Percentiles rank a stretch among this genome's conserved stretches.
Conservation (phyloP, 2,888 invertebrate genomes). For the Panorpa germanica region DNA sequence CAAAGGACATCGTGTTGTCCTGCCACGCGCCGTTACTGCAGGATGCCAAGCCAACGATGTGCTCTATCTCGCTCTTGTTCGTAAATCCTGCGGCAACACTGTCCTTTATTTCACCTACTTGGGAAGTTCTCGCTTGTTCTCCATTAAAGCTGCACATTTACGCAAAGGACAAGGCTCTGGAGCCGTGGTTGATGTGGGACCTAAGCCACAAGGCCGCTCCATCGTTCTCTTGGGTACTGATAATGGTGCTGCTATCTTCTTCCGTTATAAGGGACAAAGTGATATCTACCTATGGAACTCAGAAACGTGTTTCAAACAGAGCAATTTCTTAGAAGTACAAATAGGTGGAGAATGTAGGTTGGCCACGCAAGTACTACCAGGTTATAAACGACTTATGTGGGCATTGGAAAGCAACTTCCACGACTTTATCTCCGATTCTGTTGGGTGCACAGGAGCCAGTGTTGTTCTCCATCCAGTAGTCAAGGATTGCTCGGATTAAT, state of each 20-base stretch:
- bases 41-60: slow-evolving; percentile 28
- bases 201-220: slow-evolving; percentile 27
- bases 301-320: slow-evolving; percentile 30
- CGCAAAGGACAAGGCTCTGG: slow-evolving; percentile 31
- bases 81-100: slow-evolving; percentile 27
- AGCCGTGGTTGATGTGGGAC: slow-evolving; percentile 34
- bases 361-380: slow-evolving; percentile 38
- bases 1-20: slow-evolving; percentile 33
- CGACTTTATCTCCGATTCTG: slow-evolving; percentile 36
- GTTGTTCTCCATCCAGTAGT: slow-evolving; percentile 38
- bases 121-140: slow-evolving; percentile 32
- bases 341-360: slow-evolving; percentile 35
- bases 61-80: slow-evolving; percentile 32
- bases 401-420: slow-evolving; percentile 45
- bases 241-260: slow-evolving; percentile 35
- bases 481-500: slow-evolving; percentile 27
- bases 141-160: slow-evolving; percentile 31
- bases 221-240: slow-evolving; percentile 39
- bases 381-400: slow-evolving; percentile 39
- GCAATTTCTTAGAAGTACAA: slow-evolving; percentile 36
- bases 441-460: slow-evolving; percentile 39
- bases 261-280: slow-evolving; percentile 38
- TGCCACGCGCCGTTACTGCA: slow-evolving; percentile 30
- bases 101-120: slow-evolving; percentile 37
- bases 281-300: slow-evolving; percentile 45